Evolutionary conservation across 2,113 vertebrate species (phyloP), one percentile per base, ranked within the genome.

Genomic region (Semicossyphus pulcher): DNA sequence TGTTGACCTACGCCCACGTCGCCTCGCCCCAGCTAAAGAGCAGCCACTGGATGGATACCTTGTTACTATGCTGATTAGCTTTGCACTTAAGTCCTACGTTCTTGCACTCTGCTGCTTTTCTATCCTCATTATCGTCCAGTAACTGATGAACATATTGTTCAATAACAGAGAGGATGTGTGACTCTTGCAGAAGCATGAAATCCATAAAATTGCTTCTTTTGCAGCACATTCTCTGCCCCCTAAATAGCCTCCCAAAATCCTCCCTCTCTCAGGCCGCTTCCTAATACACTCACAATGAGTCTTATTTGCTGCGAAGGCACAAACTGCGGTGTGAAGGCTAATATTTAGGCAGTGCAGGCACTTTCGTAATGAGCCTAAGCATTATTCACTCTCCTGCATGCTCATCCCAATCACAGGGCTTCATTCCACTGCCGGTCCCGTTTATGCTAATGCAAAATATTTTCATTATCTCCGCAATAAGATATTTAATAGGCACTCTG

Each of bases 401-500:
- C 64, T 70, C 45, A 14, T 72, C 36, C 47, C 65, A 75, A 58
- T 87, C 75, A 59, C 59, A 29, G 29, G 37, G 42, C 57, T 76
- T 18, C 36, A 23, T 68, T 54, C 45, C 51, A 26, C 32, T 61
- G 69, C 69, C 72, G 49, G 70, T 51, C 58, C 44, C 63, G 32
- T 67, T 75, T 52, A 54, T 87, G 72, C 78, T 56, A 72, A 66
- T 84, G 69, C 58, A 49, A 47, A 84, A 70, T 79, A 78, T 88
- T 86, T 87, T 83, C 56, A 86, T 90, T 85, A 87, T 80, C 74
- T 85, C 32, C 67, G 58, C 71, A 68, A 49, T 80, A 80, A 90
- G 74, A 78, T 66, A 44, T 85, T 89, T 87, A 88, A 85, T 83
- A 45, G 62, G 73, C 78, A 61, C 74, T 81, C 79, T 72, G 68